Percentiles rank a stretch among this genome's conserved stretches.
phyloP scores from a whole-genome alignment of 2,888 invertebrate species.

The Nomada fabriciana region DNA sequence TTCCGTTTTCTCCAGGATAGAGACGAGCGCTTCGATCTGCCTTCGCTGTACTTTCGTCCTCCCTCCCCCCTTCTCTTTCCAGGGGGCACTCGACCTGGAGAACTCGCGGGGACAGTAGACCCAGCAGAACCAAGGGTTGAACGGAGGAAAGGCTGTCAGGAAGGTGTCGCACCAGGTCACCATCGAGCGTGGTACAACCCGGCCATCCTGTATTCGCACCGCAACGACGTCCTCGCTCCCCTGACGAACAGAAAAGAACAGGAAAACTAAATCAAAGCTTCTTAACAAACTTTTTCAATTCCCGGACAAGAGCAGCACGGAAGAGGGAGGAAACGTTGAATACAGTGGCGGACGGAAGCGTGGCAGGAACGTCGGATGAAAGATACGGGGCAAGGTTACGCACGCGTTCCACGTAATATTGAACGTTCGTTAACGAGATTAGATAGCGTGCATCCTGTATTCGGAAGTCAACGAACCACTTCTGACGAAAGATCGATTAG shows the following conservation, averaged over 20 bases:
- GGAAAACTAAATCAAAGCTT: not conserved
- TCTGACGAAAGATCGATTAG: not conserved
- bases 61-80: not conserved
- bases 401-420: slow-evolving; percentile 13
- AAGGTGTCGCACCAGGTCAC: slow-evolving; percentile 56
- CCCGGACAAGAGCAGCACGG: not conserved
- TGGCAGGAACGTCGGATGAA: not conserved
- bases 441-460: slow-evolving; percentile 36
- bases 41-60: not conserved
- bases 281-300: not conserved
- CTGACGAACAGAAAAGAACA: slow-evolving; percentile 32
- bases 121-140: not conserved
- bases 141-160: slow-evolving; percentile 44
- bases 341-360: not conserved
- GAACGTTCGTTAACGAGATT: slow-evolving; percentile 15
- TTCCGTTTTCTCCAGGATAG: slow-evolving; percentile 8
- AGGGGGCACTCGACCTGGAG: not conserved
- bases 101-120: not conserved
- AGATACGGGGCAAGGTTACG: slow-evolving; percentile 3
- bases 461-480: not conserved
- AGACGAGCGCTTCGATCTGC: not conserved
- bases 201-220: slow-evolving; percentile 61
- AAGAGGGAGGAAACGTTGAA: slow-evolving; percentile 3
- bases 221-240: slow-evolving; percentile 26
- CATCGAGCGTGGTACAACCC: slow-evolving; percentile 10